Evolutionary conservation across 2,113 vertebrate species (phyloP), one percentile per base, ranked within the genome.

Genomic region (Myrmecophaga tridactyla): DNA sequence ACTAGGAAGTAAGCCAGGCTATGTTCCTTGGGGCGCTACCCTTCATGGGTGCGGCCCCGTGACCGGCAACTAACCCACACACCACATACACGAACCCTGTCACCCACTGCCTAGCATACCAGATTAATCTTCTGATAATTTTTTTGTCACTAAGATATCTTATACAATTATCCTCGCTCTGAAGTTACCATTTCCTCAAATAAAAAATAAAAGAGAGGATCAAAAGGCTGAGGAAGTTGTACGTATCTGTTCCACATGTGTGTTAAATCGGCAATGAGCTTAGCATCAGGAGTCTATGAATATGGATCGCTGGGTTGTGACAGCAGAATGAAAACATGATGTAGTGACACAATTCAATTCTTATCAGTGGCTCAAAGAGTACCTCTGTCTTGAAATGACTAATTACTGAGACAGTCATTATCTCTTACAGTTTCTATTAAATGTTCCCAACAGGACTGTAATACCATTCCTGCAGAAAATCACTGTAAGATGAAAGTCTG

Each of bases 231-330:
- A 80, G 90, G 12, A 89, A 73, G 81, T 56, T 90, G 18, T 75
- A 78, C 21, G 41, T 72, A 43, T 93, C 85, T 96, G 96, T 92
- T 36, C 96, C 92, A 89, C 91, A 94, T 89, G 89, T 97, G 95
- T 97, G 97, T 95, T 96, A 97, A 97, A 97, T 0, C 85, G 96
- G 95, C 95, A 95, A 96, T 43, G 73, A 97, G 94, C 90, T 97
- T 75, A 86, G 92, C 69, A 69, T 82, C n/a, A 12, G 70, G 86
- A 96, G 92, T 95, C 92, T 87, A 96, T 98, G 94, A 97, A 98
- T 97, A 97, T 96, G 97, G 97, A 97, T 89, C 90, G 87, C 94
- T 70, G 86, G 96, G 94, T 80, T 90, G 90, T 97, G 95, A 95
- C 96, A 95, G 97, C 95, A 96, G 76, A 89, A 97, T 94, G 21